phyloP scores from a whole-genome alignment of 2,113 vertebrate genomes.

The Rhinogobius similis region DNA sequence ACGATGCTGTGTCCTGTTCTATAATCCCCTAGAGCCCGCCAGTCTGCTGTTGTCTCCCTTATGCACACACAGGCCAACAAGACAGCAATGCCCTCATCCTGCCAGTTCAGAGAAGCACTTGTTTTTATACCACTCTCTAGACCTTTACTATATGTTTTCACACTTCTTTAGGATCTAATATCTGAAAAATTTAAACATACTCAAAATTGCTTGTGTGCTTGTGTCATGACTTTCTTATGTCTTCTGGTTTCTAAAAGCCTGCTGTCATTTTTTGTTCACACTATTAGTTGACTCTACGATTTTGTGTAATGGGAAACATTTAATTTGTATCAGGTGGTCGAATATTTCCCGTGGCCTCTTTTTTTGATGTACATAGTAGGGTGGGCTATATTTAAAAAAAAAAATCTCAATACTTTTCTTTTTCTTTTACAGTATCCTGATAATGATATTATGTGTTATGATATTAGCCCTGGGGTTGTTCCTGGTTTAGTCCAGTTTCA shows the following conservation, averaged over 20 bases:
- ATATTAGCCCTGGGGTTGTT: too few species aligned
- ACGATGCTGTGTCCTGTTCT: constrained; percentile 69
- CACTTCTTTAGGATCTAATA: too few species aligned
- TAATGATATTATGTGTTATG: too few species aligned
- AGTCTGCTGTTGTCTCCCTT: constrained; percentile 73
- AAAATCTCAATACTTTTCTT: too few species aligned
- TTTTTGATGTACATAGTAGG: background rate
- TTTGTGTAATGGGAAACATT: constrained; percentile 13
- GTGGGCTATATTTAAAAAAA: too few species aligned
- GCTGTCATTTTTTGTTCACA: too few species aligned
- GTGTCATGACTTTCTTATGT: too few species aligned
- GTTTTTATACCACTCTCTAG: constrained; percentile 55
- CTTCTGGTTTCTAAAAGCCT: too few species aligned
- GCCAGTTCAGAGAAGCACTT: constrained; percentile 53
- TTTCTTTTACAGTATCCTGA: too few species aligned
- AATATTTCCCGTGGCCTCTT: background rate
- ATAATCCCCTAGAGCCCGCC: constrained; percentile 76
- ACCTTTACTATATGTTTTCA: constrained; percentile 12
- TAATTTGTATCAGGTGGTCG: constrained; percentile 13
- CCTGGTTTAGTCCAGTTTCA: too few species aligned
- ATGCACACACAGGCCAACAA: constrained; percentile 65
- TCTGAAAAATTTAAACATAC: too few species aligned
- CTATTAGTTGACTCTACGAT: background rate
- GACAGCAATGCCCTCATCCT: constrained; percentile 56
- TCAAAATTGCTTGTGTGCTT: too few species aligned